Conservation (phyloP, 2,888 invertebrate genomes). For the Galerucella pusilla region DNA sequence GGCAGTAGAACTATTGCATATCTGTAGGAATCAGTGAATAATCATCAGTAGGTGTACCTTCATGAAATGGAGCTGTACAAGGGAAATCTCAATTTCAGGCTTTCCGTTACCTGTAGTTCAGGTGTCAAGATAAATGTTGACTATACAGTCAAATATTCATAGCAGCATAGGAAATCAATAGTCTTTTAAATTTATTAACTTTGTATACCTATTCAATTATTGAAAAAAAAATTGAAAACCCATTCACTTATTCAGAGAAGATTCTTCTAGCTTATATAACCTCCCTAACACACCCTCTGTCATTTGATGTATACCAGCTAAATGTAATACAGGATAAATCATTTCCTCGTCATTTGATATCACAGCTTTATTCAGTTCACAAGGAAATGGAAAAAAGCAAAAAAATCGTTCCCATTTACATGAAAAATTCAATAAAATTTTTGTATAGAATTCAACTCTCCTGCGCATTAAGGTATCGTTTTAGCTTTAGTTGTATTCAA, state of each 20-base stretch:
- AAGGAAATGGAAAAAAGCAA: conserved; percentile 34
- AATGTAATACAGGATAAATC: conserved; percentile 36
- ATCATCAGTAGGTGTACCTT: too few relatives aligned
- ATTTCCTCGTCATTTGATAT: conserved; percentile 37
- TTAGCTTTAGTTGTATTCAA: conserved; percentile 12
- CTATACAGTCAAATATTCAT: too few relatives aligned
- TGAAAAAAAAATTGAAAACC: too few relatives aligned
- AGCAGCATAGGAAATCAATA: too few relatives aligned
- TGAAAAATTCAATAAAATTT: conserved; percentile 32
- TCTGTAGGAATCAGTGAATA: too few relatives aligned
- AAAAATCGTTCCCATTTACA: conserved; percentile 32
- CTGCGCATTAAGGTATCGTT: conserved; percentile 24
- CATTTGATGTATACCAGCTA: conserved; percentile 34
- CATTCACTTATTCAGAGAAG: neutral
- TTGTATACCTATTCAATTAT: too few relatives aligned
- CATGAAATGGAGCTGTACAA: too few relatives aligned
- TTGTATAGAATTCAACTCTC: conserved; percentile 26
- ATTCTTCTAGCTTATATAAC: conserved; percentile 22
- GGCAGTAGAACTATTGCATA: too few relatives aligned
- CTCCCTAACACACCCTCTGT: conserved; percentile 9
- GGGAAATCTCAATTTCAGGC: too few relatives aligned
- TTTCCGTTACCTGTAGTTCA: too few relatives aligned
- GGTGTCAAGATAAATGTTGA: too few relatives aligned
- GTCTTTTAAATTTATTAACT: too few relatives aligned
- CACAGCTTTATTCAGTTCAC: conserved; percentile 34